phyloP scores from a whole-genome alignment of 2,888 invertebrate species.

The Cremastinae sp. region DNA sequence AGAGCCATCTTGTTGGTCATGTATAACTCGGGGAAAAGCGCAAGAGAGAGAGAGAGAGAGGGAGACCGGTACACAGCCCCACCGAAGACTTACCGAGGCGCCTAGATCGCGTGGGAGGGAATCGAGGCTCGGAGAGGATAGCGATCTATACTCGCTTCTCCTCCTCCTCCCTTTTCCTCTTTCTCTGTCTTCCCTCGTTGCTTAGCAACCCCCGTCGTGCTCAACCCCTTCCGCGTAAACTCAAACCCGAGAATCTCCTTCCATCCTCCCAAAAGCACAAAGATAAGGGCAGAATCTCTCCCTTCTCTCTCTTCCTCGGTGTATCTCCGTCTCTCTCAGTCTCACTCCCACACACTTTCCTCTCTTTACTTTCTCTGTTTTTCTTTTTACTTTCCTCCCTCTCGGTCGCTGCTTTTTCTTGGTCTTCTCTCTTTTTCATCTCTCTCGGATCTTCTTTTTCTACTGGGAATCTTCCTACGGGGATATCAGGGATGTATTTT shows the following conservation, averaged over 20 bases:
- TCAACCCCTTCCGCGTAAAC: constrained; percentile 70
- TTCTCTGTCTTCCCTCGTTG: constrained; percentile 65
- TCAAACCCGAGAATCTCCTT: constrained; percentile 57
- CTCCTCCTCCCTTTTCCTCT: constrained; percentile 65
- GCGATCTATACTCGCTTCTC: constrained; percentile 74
- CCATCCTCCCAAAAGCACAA: constrained; percentile 66
- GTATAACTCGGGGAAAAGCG: constrained; percentile 52
- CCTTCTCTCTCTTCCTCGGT: constrained; percentile 64
- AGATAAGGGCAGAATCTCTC: constrained; percentile 76
- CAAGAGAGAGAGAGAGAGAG: constrained; percentile 51
- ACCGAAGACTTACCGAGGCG: constrained; percentile 21
- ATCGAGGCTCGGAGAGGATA: constrained; percentile 68
- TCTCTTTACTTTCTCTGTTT: constrained; percentile 37
- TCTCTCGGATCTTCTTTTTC: constrained; percentile 23
- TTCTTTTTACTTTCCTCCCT: constrained; percentile 39
- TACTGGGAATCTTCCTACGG: neutral
- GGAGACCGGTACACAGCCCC: constrained; percentile 52
- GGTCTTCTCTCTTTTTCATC: neutral
- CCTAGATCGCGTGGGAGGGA: constrained; percentile 43
- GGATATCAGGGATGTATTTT: constrained; percentile 22
- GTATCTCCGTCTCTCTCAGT: constrained; percentile 38
- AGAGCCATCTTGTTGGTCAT: constrained; percentile 78
- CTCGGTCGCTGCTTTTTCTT: constrained; percentile 24
- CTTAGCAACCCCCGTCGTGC: constrained; percentile 72
- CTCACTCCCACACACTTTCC: constrained; percentile 40